Evolutionary conservation across 23 tunicate genomes (phyloP), one percentile per base, ranked within the genome.

Genomic region (Pegea sp.): DNA sequence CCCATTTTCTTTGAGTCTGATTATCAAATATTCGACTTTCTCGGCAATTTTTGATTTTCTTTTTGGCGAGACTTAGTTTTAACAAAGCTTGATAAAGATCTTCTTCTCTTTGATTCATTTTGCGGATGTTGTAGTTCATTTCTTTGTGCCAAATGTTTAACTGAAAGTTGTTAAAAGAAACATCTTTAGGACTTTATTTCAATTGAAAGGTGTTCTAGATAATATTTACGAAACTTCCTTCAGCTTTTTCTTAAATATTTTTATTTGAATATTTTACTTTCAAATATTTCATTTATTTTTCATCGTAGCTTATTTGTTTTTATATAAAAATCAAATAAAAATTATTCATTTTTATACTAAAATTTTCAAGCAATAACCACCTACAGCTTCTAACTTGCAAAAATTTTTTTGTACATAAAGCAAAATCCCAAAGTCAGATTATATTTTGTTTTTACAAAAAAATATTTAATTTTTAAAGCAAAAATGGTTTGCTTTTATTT

Each of bases 141-240:
- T 70, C 77, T 44, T 78, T 78, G 59, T 70, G 68, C 92, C 92
- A 78, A 22, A 78, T 70, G 64, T 70, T 57, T 23, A 78, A 29
- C 92, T 78, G 65, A 5, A 49, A 0, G 16, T 38, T 38, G 16
- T 8, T 38, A 8, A 8, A 48, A 31, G 28, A 20, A 44, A 11
- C 3, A 50, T 38, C 46, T 38, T 38, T 38, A 16, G 19, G 13
- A 50, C 7, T 11, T 20, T 50, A 50, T 6, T 18, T 6, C 56
- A 13, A 13, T 50, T 11, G 13, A n/a, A n/a, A n/a, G n/a, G n/a
- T n/a, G n/a, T n/a, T n/a, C n/a, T n/a, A n/a, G n/a, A n/a, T n/a
- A n/a, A n/a, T n/a, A n/a, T n/a, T n/a, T n/a, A n/a, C n/a, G n/a
- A n/a, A n/a, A n/a, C n/a, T n/a, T n/a, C n/a, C n/a, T n/a, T n/a